Evolutionary conservation across 2,797 vertebrate genomes (phyloP).

Genomic region (Syncerus caffer): DNA sequence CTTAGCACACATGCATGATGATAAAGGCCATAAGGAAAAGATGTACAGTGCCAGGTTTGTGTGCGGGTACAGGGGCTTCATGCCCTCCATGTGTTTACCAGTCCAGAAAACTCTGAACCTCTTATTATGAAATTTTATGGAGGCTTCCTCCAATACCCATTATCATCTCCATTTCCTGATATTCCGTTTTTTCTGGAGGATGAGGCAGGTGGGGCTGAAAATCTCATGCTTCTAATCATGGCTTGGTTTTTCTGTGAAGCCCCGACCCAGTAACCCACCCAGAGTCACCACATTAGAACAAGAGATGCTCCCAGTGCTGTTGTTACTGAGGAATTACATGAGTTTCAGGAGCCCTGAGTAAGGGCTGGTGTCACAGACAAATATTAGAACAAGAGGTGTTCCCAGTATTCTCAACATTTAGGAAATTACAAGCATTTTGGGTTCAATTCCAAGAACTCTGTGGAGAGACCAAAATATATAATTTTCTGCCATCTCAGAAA

Average conservation of each 20-base stretch:
- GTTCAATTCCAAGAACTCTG: background rate
- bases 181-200: background rate
- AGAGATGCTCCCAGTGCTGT: background rate
- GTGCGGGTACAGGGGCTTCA: fast-evolving
- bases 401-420: background rate
- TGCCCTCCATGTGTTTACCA: background rate
- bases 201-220: background rate
- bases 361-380: background rate
- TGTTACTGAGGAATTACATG: background rate
- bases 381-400: background rate
- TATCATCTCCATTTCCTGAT: background rate
- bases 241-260: background rate
- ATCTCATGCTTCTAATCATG: background rate
- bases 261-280: fast-evolving
- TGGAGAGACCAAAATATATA: background rate
- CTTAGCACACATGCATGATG: background rate
- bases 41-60: background rate
- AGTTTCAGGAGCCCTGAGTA: background rate
- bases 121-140: background rate
- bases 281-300: background rate
- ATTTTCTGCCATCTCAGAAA: background rate
- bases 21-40: background rate
- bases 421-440: background rate
- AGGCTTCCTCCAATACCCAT: background rate
- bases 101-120: background rate